Conservation (phyloP, 2,113 vertebrate genomes). For the Barnardius zonarius region DNA sequence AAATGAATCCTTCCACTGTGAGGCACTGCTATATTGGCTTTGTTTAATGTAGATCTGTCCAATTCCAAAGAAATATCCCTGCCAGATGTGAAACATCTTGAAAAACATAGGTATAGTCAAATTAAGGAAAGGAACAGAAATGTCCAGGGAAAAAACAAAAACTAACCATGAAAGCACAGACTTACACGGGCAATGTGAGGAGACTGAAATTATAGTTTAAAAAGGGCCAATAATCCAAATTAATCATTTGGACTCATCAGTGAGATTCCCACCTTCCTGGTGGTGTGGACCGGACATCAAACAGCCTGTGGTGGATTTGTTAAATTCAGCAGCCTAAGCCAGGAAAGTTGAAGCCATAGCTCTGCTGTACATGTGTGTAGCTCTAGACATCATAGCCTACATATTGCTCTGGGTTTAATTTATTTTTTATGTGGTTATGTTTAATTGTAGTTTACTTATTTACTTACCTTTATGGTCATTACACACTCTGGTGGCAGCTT, state of each 20-base stretch:
- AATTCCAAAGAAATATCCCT: neutral
- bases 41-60: neutral
- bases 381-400: neutral
- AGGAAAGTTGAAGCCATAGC: neutral
- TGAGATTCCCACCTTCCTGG: neutral
- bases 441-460: neutral
- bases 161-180: neutral
- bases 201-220: neutral
- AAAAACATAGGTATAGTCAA: neutral
- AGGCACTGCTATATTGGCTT: neutral
- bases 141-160: neutral
- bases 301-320: neutral
- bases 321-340: too few relatives aligned
- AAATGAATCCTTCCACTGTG: neutral
- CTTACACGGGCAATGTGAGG: fast-evolving
- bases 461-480: neutral
- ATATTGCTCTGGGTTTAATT: neutral
- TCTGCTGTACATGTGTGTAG: neutral
- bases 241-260: neutral
- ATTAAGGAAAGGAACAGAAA: neutral
- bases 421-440: neutral
- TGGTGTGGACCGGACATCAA: neutral
- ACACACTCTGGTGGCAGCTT: neutral
- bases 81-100: neutral
- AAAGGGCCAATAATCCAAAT: neutral